Conservation (phyloP, 2,888 invertebrate genomes). For the Suillia variegata region DNA sequence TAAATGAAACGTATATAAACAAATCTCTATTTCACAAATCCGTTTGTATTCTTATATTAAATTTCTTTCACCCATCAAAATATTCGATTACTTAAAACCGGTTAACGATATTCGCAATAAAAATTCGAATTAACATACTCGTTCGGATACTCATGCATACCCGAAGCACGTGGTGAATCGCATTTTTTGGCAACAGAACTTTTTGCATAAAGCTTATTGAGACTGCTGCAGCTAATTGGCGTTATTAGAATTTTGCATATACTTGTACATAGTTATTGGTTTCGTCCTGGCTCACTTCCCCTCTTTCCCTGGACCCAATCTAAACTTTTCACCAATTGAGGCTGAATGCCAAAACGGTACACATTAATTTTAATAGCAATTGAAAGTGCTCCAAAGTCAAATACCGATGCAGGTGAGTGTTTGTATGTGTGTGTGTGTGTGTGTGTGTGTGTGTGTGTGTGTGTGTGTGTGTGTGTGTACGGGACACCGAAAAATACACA, state of each 20-base stretch:
- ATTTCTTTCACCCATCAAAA: too few relatives aligned
- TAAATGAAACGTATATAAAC: too few relatives aligned
- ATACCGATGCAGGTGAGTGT: neutral
- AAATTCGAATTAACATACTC: too few relatives aligned
- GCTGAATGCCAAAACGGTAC: neutral
- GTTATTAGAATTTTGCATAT: neutral
- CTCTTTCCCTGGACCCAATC: neutral
- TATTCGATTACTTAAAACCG: too few relatives aligned
- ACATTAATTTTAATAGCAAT: conserved; percentile 1
- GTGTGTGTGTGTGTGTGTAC: too few relatives aligned
- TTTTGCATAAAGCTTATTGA: neutral
- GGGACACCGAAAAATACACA: neutral
- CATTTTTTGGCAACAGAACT: too few relatives aligned
- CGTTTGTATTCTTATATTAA: too few relatives aligned
- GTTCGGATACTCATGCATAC: too few relatives aligned
- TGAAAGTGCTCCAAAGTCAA: neutral
- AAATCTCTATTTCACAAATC: too few relatives aligned
- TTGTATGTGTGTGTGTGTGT: neutral
- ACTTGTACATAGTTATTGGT: neutral
- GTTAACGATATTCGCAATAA: too few relatives aligned
- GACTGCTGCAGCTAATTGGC: neutral
- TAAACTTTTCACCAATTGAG: neutral
- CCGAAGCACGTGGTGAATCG: too few relatives aligned
- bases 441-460: too few relatives aligned
- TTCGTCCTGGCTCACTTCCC: neutral